These are phyloP conservation scores for Perithous albicinctus DNA, from an alignment of 2,888 invertebrate species.

Conservation along the genomic window DNA sequence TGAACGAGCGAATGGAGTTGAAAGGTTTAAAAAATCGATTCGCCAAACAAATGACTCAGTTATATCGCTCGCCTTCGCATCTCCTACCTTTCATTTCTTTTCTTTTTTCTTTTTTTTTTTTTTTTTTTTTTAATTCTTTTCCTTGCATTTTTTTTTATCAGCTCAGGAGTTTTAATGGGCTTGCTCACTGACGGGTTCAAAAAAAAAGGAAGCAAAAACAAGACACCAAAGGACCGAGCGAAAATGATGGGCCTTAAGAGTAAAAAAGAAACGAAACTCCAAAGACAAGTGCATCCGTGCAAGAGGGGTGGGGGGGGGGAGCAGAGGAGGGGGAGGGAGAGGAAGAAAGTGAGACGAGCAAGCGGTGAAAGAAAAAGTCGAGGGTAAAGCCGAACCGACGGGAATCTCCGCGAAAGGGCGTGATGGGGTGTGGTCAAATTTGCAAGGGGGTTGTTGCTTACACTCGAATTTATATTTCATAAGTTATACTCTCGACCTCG, in stretches of 20 bases:
- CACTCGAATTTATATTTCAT: conserved; percentile 71
- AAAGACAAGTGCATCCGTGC: conserved; percentile 55
- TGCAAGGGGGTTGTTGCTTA: conserved; percentile 76
- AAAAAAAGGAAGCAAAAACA: conserved; percentile 49
- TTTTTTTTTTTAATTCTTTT: too few species aligned
- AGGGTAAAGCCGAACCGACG: conserved; percentile 59
- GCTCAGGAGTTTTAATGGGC: conserved; percentile 74
- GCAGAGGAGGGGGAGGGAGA: too few species aligned
- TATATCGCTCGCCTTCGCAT: conserved; percentile 65
- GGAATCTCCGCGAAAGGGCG: conserved; percentile 73
- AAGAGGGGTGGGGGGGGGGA: too few species aligned
- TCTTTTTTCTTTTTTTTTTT: conserved; percentile 44
- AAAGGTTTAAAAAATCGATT: conserved; percentile 74
- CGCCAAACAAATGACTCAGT: conserved; percentile 80
- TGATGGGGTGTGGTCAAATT: conserved; percentile 83
- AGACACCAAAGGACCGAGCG: conserved; percentile 29
- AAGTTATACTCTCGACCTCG: conserved; percentile 66
- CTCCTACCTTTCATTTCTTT: conserved; percentile 23
- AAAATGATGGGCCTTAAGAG: conserved; percentile 36
- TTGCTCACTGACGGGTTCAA: conserved; percentile 62
- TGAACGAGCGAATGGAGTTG: conserved; percentile 60
- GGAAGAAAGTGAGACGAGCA: conserved; percentile 54
- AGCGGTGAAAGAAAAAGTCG: conserved; percentile 66
- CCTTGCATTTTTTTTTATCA: conserved; percentile 32
- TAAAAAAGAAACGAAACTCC: conserved; percentile 9